Evolutionary conservation across 1,140 invertebrate genomes (phyloP), one percentile per base, ranked within the genome.

Genomic region (Odontomachus brunneus): DNA sequence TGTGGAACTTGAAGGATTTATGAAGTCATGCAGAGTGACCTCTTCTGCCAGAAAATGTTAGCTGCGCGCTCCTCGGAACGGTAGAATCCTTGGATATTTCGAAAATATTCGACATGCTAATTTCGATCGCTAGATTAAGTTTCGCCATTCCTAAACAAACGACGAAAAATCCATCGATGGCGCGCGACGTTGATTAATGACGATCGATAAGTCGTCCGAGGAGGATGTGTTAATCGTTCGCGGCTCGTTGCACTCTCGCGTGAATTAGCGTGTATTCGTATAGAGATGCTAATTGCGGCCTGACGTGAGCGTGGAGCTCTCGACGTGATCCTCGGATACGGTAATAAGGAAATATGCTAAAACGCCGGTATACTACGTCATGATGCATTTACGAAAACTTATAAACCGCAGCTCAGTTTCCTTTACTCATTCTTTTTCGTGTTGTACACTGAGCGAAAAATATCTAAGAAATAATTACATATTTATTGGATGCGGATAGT

Each of bases 171-270:
- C 5, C 15, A 26, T 38, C 2, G 19, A 1, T 51, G 29, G 4
- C 22, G 4, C 12, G 38, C 38, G 9, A 44, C 9, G 12, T 60
- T 51, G 9, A 76, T 51, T 76, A 44, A 73, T 44, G 55, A 53
- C 15, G 11, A 51, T 19, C 29, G n/a, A 49, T 26, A 62, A 33
- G 26, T 65, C 12, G 3, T 76, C 51, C 24, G 60, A 76, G n/a
- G 24, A 65, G 26, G 44, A 49, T 63, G 14, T 15, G 14, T 15
- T 76, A 65, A 76, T 53, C 5, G 9, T 65, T 51, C 1, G 44
- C 24, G 29, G 14, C 60, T 76, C 38, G 44, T 76, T 63, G 38
- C 57, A 33, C 44, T 75, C 38, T 75, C 38, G 44, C n/a, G 14
- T 19, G 3, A 15, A 38, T 53, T 66, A 76, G 74, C 26, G 38